phyloP scores from a whole-genome alignment of 2,797 vertebrate genomes.

The Coracias cyanogaster region DNA sequence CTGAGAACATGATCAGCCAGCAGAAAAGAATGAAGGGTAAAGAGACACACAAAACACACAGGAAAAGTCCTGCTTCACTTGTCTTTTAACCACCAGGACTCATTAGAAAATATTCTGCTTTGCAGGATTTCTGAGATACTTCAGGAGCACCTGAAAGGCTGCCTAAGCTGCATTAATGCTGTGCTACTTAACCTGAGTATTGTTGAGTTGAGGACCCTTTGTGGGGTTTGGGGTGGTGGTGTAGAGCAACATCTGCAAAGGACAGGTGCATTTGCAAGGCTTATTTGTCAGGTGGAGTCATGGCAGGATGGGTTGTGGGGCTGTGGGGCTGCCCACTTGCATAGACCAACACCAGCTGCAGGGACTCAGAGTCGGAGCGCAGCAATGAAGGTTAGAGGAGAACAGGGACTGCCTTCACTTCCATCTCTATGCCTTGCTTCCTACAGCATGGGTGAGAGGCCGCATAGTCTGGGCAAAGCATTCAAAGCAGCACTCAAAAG shows the following conservation, averaged over 20 bases:
- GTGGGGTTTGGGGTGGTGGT: not conserved
- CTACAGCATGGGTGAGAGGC: not conserved
- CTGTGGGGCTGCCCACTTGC: rapidly evolving
- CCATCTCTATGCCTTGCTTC: not conserved
- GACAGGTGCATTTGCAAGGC: not conserved
- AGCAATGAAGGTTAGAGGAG: not conserved
- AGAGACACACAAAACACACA: not conserved
- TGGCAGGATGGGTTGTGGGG: rapidly evolving
- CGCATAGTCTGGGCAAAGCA: not conserved
- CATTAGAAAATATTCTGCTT: not conserved
- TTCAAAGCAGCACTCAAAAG: not conserved
- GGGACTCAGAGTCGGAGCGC: rapidly evolving
- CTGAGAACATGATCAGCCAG: not conserved
- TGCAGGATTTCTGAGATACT: not conserved
- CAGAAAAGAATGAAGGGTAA: not conserved
- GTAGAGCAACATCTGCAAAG: not conserved
- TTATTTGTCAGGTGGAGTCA: rapidly evolving
- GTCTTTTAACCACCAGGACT: not conserved
- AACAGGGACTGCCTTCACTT: not conserved
- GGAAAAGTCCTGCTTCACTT: not conserved
- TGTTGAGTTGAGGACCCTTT: rapidly evolving
- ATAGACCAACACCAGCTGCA: too few relatives aligned
- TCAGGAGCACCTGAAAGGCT: not conserved
- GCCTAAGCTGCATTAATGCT: not conserved
- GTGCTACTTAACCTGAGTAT: not conserved